Conservation (phyloP, 2,888 invertebrate species). For the Xylota segnis region DNA sequence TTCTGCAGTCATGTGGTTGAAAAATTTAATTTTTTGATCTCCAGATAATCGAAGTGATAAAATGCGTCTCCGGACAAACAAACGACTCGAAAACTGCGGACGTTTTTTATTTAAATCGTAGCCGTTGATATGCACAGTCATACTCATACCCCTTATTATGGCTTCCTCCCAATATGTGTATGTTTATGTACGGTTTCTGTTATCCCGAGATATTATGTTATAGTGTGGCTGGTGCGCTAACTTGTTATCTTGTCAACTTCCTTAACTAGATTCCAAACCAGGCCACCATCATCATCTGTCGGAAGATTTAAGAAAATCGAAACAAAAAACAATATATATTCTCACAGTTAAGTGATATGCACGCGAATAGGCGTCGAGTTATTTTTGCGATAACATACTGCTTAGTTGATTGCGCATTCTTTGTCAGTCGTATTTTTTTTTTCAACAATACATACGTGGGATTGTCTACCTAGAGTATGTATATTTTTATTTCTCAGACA, state of each 20-base stretch:
- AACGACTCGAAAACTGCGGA: background rate
- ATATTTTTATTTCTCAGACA: background rate
- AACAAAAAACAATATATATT: background rate
- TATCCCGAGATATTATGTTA: background rate
- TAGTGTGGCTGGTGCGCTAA: background rate
- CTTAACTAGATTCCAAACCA: constrained; percentile 30
- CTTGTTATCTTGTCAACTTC: constrained; percentile 47
- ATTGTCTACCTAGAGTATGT: background rate
- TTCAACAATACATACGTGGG: background rate
- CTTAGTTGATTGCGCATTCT: constrained; percentile 27
- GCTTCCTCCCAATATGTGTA: background rate
- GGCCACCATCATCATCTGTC: constrained; percentile 11
- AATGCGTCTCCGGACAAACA: background rate
- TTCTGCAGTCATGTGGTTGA: too few relatives aligned
- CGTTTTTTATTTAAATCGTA: background rate
- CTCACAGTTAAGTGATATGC: background rate
- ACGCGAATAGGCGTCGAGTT: constrained; percentile 23
- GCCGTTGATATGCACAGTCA: background rate
- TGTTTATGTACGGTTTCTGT: background rate
- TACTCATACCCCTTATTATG: constrained; percentile 1
- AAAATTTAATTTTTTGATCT: too few relatives aligned
- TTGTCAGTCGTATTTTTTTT: constrained; percentile 4
- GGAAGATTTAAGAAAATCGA: constrained; percentile 12
- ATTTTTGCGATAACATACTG: constrained; percentile 45
- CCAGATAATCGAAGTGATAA: background rate